Conservation (phyloP, 2,113 vertebrate species). For the Girardinichthys multiradiatus region DNA sequence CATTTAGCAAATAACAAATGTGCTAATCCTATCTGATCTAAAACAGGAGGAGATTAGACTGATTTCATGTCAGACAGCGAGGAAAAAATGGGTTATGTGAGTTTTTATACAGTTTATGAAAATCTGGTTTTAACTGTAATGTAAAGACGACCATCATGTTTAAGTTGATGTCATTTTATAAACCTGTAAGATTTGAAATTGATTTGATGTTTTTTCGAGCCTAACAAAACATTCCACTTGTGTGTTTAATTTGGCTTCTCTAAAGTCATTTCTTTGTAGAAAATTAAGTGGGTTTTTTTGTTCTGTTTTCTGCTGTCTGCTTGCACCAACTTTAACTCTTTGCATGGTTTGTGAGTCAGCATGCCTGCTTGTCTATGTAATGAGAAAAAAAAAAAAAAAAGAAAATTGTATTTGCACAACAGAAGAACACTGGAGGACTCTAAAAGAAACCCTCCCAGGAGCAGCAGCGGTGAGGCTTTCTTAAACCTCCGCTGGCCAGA, state of each 20-base stretch:
- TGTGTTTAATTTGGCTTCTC: constrained; percentile 53
- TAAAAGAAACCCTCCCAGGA: constrained; percentile 31
- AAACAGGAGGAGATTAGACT: no score
- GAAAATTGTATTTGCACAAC: constrained; percentile 77
- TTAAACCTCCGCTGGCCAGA: constrained; percentile 56
- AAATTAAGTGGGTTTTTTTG: constrained; percentile 24
- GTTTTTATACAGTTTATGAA: background rate
- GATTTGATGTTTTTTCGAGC: constrained; percentile 37
- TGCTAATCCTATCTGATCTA: background rate
- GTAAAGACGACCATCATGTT: constrained; percentile 23
- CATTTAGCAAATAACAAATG: background rate
- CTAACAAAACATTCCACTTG: constrained; percentile 70
- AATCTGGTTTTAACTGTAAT: background rate
- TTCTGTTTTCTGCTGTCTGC: constrained; percentile 57
- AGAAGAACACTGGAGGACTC: constrained; percentile 75
- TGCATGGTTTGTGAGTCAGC: constrained; percentile 81
- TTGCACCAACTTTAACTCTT: constrained; percentile 75
- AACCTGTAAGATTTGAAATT: constrained; percentile 45
- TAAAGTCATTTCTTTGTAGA: constrained; percentile 1
- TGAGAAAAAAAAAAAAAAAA: constrained; percentile 12
- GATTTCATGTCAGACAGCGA: no score
- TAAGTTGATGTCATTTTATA: constrained; percentile 45
- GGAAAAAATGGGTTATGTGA: no score
- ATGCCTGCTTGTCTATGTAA: constrained; percentile 80
- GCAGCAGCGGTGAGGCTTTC: constrained; percentile 33